Evolutionary conservation across 2,797 vertebrate species (phyloP).

Genomic region (Eulemur rubriventer): DNA sequence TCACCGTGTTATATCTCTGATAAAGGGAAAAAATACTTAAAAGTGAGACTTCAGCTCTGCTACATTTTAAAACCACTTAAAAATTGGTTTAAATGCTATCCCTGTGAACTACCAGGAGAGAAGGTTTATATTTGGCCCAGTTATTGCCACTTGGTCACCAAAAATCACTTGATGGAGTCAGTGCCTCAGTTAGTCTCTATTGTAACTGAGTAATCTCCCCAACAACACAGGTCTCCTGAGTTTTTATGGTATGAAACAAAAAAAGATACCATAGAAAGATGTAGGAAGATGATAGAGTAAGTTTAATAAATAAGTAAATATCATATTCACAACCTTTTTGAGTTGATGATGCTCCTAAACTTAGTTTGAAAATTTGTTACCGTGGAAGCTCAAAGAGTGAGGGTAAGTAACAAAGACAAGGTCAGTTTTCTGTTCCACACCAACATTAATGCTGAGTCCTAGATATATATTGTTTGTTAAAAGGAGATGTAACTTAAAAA

Average conservation of each 20-base stretch:
- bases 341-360: neutral
- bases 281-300: neutral
- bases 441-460: neutral
- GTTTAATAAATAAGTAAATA: neutral
- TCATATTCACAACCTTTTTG: neutral
- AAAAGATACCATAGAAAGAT: neutral
- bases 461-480: neutral
- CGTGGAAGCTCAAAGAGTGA: neutral
- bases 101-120: neutral
- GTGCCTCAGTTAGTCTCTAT: neutral
- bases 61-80: slow-evolving; percentile 38
- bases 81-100: neutral
- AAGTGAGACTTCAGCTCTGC: neutral
- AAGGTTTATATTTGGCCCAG: neutral
- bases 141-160: neutral
- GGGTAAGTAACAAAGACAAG: neutral
- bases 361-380: neutral
- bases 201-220: neutral
- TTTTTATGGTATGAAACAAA: neutral
- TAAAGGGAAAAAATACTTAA: neutral
- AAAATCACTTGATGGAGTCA: neutral
- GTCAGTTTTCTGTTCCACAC: neutral
- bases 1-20: neutral
- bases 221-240: neutral
- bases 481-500: neutral